Conservation (phyloP, 2,797 vertebrate genomes). For the Streptopelia turtur region DNA sequence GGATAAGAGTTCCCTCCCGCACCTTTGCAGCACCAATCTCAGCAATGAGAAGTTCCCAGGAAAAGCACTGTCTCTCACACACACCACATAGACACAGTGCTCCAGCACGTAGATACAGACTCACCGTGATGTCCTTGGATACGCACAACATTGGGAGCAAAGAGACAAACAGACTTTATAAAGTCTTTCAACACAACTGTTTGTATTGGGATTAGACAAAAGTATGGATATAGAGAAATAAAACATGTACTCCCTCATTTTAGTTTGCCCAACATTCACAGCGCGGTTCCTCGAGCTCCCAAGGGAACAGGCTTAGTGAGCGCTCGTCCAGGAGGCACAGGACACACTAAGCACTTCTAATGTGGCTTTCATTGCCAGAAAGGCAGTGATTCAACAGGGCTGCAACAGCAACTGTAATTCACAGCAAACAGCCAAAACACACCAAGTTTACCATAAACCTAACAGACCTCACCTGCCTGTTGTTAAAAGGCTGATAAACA, state of each 20-base stretch:
- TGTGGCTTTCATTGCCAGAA: background rate
- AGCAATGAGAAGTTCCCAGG: background rate
- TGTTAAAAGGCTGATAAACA: background rate
- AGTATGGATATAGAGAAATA: background rate
- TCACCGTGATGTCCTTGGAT: fast-evolving
- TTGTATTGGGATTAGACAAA: background rate
- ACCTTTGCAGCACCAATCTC: fast-evolving
- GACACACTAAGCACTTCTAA: background rate
- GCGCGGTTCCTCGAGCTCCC: background rate
- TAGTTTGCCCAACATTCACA: background rate
- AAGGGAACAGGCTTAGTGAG: background rate
- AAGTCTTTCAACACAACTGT: background rate
- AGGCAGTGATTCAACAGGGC: background rate
- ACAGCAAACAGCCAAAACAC: background rate
- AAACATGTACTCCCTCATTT: background rate
- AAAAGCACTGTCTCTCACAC: background rate
- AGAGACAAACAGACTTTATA: background rate
- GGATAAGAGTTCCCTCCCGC: background rate
- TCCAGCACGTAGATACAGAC: fast-evolving
- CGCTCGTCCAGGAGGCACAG: background rate
- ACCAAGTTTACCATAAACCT: background rate
- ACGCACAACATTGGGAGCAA: fast-evolving
- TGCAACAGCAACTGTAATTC: background rate
- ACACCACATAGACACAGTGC: fast-evolving
- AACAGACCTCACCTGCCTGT: background rate